Conservation (phyloP, 2,888 invertebrate genomes). For the Seladonia tumulorum region DNA sequence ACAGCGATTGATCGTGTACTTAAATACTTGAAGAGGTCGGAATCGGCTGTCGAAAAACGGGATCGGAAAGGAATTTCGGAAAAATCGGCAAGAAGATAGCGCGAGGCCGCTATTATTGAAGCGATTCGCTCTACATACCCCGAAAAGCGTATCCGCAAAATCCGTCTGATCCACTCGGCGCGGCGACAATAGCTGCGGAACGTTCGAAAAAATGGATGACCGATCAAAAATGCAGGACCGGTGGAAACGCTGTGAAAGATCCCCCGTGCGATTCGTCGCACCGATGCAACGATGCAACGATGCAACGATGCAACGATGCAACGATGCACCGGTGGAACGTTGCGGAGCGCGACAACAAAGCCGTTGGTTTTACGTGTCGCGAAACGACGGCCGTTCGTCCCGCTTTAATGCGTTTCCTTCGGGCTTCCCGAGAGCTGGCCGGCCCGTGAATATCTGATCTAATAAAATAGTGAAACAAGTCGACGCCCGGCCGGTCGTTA, state of each 20-base stretch:
- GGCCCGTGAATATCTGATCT: slow-evolving; percentile 68
- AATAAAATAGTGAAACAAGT: slow-evolving; percentile 75
- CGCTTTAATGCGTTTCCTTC: slow-evolving; percentile 54
- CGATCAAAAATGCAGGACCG: slow-evolving; percentile 8
- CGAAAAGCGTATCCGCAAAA: neutral
- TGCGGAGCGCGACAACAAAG: slow-evolving; percentile 33
- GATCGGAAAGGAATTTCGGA: neutral
- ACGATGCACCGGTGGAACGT: neutral
- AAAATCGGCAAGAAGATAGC: neutral
- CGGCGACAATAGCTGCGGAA: neutral
- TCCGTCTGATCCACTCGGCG: neutral
- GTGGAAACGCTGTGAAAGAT: neutral
- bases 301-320: neutral
- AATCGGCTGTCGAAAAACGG: neutral
- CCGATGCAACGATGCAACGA: neutral
- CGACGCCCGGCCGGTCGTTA: slow-evolving; percentile 25
- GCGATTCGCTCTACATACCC: neutral
- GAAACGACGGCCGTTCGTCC: slow-evolving; percentile 9
- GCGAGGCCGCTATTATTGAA: no score
- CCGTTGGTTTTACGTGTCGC: slow-evolving; percentile 19
- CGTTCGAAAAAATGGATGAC: neutral
- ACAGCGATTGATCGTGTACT: neutral
- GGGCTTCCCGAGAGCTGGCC: slow-evolving; percentile 22
- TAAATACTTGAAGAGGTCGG: neutral
- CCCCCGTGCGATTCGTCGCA: slow-evolving; percentile 43